Conservation (phyloP, 2,797 vertebrate genomes). For the Moxostoma hubbsi region DNA sequence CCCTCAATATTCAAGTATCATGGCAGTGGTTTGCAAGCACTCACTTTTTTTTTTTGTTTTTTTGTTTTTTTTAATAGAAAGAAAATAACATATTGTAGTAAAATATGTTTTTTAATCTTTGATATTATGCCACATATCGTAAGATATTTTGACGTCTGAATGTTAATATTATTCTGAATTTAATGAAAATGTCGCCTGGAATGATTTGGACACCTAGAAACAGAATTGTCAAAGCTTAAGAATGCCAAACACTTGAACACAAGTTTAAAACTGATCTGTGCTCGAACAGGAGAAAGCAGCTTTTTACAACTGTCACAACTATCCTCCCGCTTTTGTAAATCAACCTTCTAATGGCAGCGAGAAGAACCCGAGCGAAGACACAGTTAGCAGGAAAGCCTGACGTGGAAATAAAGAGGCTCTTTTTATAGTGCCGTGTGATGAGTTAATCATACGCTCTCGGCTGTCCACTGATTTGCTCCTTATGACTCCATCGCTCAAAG, state of each 20-base stretch:
- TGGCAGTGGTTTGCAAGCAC: too few relatives aligned
- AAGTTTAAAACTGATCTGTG: conserved; percentile 40
- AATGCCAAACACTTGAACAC: conserved; percentile 26
- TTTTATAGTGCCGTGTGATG: conserved; percentile 58
- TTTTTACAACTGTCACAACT: conserved; percentile 52
- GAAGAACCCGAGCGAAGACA: conserved; percentile 51
- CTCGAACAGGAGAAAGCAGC: conserved; percentile 34
- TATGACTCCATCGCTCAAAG: conserved; percentile 47
- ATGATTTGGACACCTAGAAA: conserved; percentile 3
- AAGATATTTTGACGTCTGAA: not conserved
- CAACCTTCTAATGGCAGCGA: conserved; percentile 47
- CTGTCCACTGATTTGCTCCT: conserved; percentile 58
- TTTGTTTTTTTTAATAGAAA: too few relatives aligned
- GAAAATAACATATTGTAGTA: too few relatives aligned
- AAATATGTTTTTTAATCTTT: too few relatives aligned
- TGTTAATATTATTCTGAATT: not conserved
- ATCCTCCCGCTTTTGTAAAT: conserved; percentile 48
- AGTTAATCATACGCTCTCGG: conserved; percentile 62
- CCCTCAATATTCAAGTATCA: too few relatives aligned
- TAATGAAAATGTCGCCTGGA: not conserved
- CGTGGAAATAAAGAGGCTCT: conserved; percentile 56
- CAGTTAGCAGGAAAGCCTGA: conserved; percentile 51
- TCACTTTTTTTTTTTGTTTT: too few relatives aligned
- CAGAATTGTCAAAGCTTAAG: conserved; percentile 23
- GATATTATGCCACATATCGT: not conserved